Evolutionary conservation across 1,140 invertebrate species (phyloP), one percentile per base, ranked within the genome.

Genomic region (Adoxophyes honmai): DNA sequence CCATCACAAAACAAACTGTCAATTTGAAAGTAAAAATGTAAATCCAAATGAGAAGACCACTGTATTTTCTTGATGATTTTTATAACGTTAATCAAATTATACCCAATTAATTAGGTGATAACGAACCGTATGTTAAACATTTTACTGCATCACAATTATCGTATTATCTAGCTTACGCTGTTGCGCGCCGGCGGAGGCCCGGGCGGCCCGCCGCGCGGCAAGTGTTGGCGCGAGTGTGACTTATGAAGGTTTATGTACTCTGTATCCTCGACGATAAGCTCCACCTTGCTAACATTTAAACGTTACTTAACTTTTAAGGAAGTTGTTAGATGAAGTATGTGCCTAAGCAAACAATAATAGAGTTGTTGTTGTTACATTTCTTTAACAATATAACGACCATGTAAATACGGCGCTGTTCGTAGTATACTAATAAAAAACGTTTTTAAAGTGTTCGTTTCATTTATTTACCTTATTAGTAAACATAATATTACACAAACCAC

Each of bases 391-490:
- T 88, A 75, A 88, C 74, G 75, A 83, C 75, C 72, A 86, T 86
- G 83, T 86, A 88, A 84, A 86, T 88, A 86, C 80, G 83, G 81
- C 86, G 81, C 86, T 86, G 86, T 86, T 88, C 86, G 86, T 88
- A 84, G 81, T 83, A 78, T 82, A 79, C 75, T 85, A 86, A 86
- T 82, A 80, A 86, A 87, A 81, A 69, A 81, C 78, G 81, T 85
- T 88, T 88, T 85, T 85, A 88, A 75, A 75, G 70, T 62, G 52
- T 14, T 68, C 66, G 60, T 81, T 77, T 80, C 72, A 75, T 77
- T 81, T 75, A 51, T 39, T 21, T 1, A 42, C 9, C 10, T 33
- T 51, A 39, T 28, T 28, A 6, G 2, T 3, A 28, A 28, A 3
- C 2, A 28, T 28, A 2, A 28, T 28, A 28, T 28, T 6, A 28